Evolutionary conservation across 2,797 vertebrate species (phyloP), one percentile per base, ranked within the genome.

Genomic region (Sebastes vulpes): DNA sequence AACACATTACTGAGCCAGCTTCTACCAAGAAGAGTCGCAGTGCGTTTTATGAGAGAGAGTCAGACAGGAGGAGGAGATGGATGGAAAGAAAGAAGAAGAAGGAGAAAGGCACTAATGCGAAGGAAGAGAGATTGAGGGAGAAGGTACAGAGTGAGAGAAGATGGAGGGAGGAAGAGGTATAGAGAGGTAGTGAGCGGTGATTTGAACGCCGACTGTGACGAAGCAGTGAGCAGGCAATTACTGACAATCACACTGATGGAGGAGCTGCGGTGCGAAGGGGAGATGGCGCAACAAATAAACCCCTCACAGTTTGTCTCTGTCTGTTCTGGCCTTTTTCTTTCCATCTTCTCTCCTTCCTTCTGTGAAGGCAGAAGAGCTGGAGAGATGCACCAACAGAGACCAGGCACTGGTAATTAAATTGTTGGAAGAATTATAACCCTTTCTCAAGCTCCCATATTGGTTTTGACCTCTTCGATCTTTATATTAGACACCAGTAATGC

Each of bases 241-340:
- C 89, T 83, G 85, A 87, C 91, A 84, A 86, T 91, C 89, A 86
- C 67, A 61, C 16, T 92, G 90, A 92, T 79, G 82, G 88, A 90
- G 26, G 81, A 80, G 81, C 89, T 75, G 76, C n/a, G 26, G 79
- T 29, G 87, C 77, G 75, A 85, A 82, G 76, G 66, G 84, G 86
- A 88, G 84, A 88, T 58, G 77, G 77, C 3, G 64, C 35, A 54
- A 82, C 85, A 83, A 89, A 89, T 85, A 92, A 90, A 90, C 29
- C 72, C 75, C 78, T 77, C 60, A 63, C 73, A 84, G 63, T 84
- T 82, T 79, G 74, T 84, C 73, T 89, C 72, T 65, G 79, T 85
- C 83, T 65, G 65, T 65, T 52, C 25, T 35, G 69, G 46, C 67
- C 64, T 69, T 73, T 5, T 65, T 38, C 35, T 71, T 65, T 28